Evolutionary conservation across 2,113 vertebrate genomes (phyloP).

Genomic region (Semnornis frantzii): DNA sequence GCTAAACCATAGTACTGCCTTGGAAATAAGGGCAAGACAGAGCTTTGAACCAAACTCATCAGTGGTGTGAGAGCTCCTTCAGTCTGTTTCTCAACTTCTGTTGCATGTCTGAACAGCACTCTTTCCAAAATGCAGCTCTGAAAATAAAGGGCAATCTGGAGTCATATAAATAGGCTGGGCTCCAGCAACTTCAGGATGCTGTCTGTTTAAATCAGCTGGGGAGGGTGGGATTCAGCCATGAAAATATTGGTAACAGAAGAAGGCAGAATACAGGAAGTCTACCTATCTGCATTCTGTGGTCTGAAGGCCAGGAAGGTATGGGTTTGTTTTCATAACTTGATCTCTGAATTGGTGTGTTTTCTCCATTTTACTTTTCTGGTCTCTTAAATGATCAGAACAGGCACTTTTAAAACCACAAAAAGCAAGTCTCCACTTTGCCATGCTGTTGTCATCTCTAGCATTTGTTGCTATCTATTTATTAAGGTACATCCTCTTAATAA

Average conservation of each 20-base stretch:
- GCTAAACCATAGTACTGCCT: neutral
- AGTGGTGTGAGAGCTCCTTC: neutral
- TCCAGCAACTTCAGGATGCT: neutral
- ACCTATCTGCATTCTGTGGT: neutral
- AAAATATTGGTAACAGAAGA: neutral
- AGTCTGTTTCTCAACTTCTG: neutral
- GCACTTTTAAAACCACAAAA: constrained; percentile 48
- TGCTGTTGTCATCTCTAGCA: constrained; percentile 53
- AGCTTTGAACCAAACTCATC: neutral
- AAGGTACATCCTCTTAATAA: constrained; percentile 54
- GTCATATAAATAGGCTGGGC: neutral
- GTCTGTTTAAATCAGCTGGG: neutral
- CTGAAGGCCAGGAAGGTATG: neutral
- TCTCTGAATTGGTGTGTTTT: neutral
- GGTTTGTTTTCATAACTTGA: neutral
- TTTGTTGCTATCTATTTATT: constrained; percentile 63
- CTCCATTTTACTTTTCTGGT: constrained; percentile 30
- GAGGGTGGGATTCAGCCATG: too few relatives aligned
- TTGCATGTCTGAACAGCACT: neutral
- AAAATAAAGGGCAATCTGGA: neutral
- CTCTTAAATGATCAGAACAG: constrained; percentile 56
- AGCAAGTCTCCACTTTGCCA: constrained; percentile 27
- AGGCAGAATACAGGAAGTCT: neutral
- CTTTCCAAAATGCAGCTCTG: neutral
- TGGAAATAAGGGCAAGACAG: neutral